These are phyloP conservation scores for Uloborus plumipes DNA, from an alignment of 2,888 invertebrate species.

Conservation along the genomic window DNA sequence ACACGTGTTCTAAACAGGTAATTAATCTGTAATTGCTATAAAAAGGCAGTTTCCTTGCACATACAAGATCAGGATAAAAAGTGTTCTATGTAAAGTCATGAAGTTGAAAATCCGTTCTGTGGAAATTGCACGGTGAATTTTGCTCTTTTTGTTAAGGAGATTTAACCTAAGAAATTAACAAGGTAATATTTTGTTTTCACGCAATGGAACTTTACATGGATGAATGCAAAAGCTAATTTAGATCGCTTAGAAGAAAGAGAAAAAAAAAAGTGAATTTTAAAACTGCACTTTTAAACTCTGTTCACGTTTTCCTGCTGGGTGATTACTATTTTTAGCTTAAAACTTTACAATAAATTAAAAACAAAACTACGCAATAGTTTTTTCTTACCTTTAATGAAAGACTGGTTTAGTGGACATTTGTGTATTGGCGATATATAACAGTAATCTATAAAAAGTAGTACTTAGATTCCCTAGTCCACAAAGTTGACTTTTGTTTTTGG, in stretches of 20 bases:
- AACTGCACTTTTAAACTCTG: conserved; percentile 9
- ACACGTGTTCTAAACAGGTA: conserved; percentile 59
- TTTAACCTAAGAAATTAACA: conserved; percentile 9
- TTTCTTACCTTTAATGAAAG: too few relatives aligned
- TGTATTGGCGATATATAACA: too few relatives aligned
- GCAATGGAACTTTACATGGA: conserved; percentile 37
- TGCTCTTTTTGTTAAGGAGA: conserved; percentile 30
- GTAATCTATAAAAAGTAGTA: too few relatives aligned
- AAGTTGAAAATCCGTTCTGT: conserved; percentile 39
- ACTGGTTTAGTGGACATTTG: too few relatives aligned
- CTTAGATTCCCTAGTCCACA: too few relatives aligned
- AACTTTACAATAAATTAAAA: too few relatives aligned
- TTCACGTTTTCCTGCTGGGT: conserved; percentile 27
- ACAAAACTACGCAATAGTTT: too few relatives aligned
- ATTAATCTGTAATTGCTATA: conserved; percentile 60
- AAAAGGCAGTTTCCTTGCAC: conserved; percentile 44
- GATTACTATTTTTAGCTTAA: conserved; percentile 13
- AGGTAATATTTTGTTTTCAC: conserved; percentile 31
- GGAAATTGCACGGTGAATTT: conserved; percentile 42
- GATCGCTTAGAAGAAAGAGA: conserved; percentile 22
- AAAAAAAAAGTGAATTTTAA: conserved; percentile 20
- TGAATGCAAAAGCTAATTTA: conserved; percentile 54
- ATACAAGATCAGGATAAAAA: conserved; percentile 26
- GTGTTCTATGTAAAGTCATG: conserved; percentile 40
- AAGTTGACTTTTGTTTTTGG: too few relatives aligned